Conservation (phyloP, 2,888 invertebrate genomes). For the Chouioia cunea region DNA sequence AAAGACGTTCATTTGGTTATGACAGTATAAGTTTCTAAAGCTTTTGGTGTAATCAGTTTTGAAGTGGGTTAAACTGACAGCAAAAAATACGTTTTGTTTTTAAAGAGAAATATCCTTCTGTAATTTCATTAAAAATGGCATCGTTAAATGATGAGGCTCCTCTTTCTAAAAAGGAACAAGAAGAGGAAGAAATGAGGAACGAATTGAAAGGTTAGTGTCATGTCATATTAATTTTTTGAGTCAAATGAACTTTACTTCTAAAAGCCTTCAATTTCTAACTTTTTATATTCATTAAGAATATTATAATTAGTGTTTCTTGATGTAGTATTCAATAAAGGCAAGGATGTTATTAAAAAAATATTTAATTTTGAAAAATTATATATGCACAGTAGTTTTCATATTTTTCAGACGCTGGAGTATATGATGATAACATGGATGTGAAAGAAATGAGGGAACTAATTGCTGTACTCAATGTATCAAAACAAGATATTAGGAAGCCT, state of each 20-base stretch:
- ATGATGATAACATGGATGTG: slow-evolving; percentile 50
- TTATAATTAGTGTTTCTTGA: too few species aligned
- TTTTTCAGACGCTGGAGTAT: slow-evolving; percentile 47
- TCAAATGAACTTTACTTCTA: too few species aligned
- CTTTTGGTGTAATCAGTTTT: too few species aligned
- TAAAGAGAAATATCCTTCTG: background rate
- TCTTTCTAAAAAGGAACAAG: slow-evolving; percentile 23
- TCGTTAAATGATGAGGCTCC: slow-evolving; percentile 3
- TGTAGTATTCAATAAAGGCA: too few species aligned
- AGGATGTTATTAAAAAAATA: too few species aligned
- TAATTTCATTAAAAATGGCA: slow-evolving; percentile 18
- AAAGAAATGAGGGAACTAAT: slow-evolving; percentile 53
- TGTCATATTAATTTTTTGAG: background rate
- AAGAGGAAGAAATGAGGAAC: slow-evolving; percentile 37
- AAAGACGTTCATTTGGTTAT: too few species aligned
- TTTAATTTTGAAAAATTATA: too few species aligned
- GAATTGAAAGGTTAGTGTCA: slow-evolving; percentile 25
- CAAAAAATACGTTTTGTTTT: too few species aligned
- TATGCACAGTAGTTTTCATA: background rate
- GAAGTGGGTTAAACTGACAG: too few species aligned
- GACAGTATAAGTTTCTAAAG: too few species aligned
- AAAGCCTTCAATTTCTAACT: too few species aligned
- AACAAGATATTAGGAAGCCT: slow-evolving; percentile 17
- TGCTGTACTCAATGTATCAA: slow-evolving; percentile 51
- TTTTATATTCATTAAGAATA: too few species aligned